Percentiles rank a stretch among this genome's conserved stretches.
Evolutionary conservation across 2,113 vertebrate species (phyloP).

Genomic region (Megaceryle torquata): DNA sequence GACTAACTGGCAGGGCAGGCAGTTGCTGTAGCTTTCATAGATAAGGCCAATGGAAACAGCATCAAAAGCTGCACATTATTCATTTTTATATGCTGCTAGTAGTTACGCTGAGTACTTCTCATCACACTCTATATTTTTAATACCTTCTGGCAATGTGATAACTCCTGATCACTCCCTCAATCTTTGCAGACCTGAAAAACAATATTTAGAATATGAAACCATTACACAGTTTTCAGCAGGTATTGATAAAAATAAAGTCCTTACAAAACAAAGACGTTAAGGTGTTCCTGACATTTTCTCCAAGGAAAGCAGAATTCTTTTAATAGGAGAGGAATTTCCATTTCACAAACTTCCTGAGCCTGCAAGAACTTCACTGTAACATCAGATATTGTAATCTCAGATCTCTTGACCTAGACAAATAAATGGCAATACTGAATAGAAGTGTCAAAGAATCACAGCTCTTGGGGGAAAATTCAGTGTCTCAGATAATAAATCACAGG

Average conservation of each 20-base stretch:
- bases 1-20: conserved; percentile 17
- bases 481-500: conserved; percentile 26
- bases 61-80: conserved; percentile 36
- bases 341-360: not conserved
- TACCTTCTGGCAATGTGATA: not conserved
- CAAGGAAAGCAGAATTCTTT: not conserved
- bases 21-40: conserved; percentile 18
- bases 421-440: not conserved
- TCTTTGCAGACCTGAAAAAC: not conserved
- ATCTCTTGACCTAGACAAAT: conserved; percentile 11
- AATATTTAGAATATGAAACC: not conserved
- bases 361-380: conserved; percentile 10
- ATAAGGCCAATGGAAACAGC: conserved; percentile 22
- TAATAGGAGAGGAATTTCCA: conserved; percentile 3
- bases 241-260: conserved; percentile 14
- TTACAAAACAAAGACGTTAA: not conserved
- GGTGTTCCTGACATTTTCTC: conserved; percentile 9
- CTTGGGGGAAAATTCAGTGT: not conserved
- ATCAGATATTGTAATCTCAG: not conserved
- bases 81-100: conserved; percentile 36
- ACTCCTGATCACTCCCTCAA: not conserved
- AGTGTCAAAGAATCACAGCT: not conserved
- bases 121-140: conserved; percentile 4
- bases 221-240: not conserved
- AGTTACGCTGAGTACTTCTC: conserved; percentile 4